Conservation (phyloP, 2,797 vertebrate genomes). For the Phalanger gymnotis region DNA sequence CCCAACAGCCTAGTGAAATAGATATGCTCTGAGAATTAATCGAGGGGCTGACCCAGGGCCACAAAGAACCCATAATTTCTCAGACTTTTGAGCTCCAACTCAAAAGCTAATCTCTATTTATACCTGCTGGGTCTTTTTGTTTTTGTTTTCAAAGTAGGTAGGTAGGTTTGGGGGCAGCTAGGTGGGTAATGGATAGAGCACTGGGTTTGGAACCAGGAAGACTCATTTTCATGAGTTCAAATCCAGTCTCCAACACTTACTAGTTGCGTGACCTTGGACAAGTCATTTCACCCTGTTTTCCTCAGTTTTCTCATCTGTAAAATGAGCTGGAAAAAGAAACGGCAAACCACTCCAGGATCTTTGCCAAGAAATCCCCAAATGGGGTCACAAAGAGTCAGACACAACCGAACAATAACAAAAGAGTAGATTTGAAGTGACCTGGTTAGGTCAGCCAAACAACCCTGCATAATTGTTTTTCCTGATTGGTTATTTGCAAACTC, state of each 20-base stretch:
- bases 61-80: neutral
- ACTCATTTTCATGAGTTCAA: neutral
- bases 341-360: neutral
- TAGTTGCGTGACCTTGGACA: neutral
- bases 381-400: neutral
- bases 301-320: neutral
- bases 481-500: neutral
- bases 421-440: neutral
- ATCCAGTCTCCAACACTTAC: neutral
- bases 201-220: neutral
- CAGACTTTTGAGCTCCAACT: neutral
- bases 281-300: neutral
- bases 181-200: neutral
- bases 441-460: neutral
- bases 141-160: neutral
- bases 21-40: neutral
- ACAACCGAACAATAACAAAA: neutral
- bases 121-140: neutral
- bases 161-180: neutral
- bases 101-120: neutral
- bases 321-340: neutral
- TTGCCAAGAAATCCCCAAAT: neutral
- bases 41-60: neutral
- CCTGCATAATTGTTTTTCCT: neutral
- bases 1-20: neutral